A percentile compares a stretch with the other conserved stretches of the same genome.
Conservation (phyloP, 64 coral and sea anemone species). For the Actinia equina region DNA sequence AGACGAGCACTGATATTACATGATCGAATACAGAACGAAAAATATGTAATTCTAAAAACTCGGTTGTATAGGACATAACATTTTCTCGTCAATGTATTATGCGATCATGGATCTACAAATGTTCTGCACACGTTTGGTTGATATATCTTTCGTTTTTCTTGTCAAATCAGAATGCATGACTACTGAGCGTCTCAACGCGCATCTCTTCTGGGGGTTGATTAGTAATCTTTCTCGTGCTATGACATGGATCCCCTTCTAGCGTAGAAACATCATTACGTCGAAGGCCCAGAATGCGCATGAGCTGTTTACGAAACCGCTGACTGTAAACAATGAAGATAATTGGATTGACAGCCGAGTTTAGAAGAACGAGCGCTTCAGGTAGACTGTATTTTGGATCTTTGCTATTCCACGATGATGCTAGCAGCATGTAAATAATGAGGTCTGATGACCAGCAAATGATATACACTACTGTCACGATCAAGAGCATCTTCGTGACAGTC, state of each 20-base stretch:
- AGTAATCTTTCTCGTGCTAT: background rate
- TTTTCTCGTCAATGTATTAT: too few relatives aligned
- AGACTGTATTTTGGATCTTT: constrained; percentile 4
- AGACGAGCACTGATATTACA: too few relatives aligned
- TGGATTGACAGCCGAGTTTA: constrained; percentile 17
- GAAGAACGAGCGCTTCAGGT: constrained; percentile 19
- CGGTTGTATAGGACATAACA: too few relatives aligned
- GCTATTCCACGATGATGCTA: constrained; percentile 13
- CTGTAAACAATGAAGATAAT: constrained; percentile 20
- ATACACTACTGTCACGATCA: constrained; percentile 18
- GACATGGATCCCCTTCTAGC: background rate
- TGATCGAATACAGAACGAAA: too few relatives aligned
- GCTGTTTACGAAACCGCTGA: constrained; percentile 18
- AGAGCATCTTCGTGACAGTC: constrained; percentile 29
- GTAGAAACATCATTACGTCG: background rate
- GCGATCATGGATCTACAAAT: too few relatives aligned
- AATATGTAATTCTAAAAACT: too few relatives aligned
- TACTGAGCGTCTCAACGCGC: background rate
- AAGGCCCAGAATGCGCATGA: background rate
- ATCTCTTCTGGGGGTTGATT: background rate
- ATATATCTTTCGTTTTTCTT: background rate
- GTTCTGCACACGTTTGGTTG: too few relatives aligned
- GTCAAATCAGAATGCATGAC: background rate
- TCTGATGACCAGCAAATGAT: constrained; percentile 24
- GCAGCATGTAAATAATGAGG: constrained; percentile 14